Evolutionary conservation across 1,140 invertebrate genomes (phyloP), one percentile per base, ranked within the genome.

Genomic region (Pomacea maculata): DNA sequence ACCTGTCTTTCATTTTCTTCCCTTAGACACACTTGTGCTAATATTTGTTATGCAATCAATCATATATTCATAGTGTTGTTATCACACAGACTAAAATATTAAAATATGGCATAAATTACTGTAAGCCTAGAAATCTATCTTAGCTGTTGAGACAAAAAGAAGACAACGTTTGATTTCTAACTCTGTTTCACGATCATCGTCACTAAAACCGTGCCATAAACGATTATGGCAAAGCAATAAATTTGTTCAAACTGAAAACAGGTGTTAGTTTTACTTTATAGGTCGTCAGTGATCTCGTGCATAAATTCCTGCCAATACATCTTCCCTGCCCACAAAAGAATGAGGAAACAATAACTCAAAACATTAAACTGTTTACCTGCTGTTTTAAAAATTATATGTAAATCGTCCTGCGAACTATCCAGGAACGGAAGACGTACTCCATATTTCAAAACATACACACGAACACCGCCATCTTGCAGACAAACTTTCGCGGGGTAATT

Each of bases 401-500:
- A 25, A 34, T 9, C 21, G 64, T 11, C 12, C n/a, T 52, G 8
- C 15, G 45, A 52, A 45, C 25, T 14, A 34, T 34, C 71, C 45
- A 52, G 34, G 45, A 34, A 73, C 14, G 52, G 4, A 45, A 19
- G 6, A 73, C 15, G 45, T 61, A 73, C 25, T 52, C 71, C 71
- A 34, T 11, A 73, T 12, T 10, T 73, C 71, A 34, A 73, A 9
- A 34, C 25, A 73, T 12, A 34, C 6, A 29, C 11, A 52, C 54
- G 10, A 14, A 75, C n/a, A 21, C 73, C 54, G 73, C 73, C 45
- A 75, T 75, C 34, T 75, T 75, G 77, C 77, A 78, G 65, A 78
- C 77, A 67, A 78, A 78, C 77, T 78, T 78, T 78, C 77, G 77
- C 77, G 77, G 77, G 77, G 52, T 67, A 75, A 25, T 52, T 71